Conservation (phyloP, 2,797 vertebrate genomes). For the Hirundo rustica region DNA sequence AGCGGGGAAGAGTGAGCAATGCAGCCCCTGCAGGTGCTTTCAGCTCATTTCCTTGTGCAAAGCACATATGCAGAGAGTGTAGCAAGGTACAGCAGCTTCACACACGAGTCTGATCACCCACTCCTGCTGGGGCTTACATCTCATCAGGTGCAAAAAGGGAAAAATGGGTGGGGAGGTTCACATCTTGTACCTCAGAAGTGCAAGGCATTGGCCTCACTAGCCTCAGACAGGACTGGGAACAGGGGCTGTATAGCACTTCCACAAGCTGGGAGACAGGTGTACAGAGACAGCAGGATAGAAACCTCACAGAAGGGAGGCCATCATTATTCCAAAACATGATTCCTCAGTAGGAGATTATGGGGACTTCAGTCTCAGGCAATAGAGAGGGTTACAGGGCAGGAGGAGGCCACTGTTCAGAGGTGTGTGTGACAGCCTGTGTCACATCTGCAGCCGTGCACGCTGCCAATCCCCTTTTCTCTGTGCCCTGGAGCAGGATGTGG, state of each 20-base stretch:
- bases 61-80: not conserved
- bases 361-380: not conserved
- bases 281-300: not conserved
- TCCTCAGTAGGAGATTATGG: not conserved
- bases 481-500: not conserved
- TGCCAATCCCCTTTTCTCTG: fast-evolving
- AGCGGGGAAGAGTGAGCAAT: not conserved
- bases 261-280: not conserved
- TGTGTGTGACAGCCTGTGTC: not conserved
- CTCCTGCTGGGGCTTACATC: not conserved
- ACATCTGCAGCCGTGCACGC: not conserved
- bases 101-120: fast-evolving
- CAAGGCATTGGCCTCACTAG: not conserved
- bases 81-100: not conserved
- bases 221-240: not conserved
- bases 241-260: not conserved
- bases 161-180: not conserved
- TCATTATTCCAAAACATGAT: not conserved
- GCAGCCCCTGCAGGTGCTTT: conserved; percentile 10
- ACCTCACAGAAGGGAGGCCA: not conserved
- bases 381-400: not conserved
- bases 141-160: not conserved
- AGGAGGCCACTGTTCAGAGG: not conserved
- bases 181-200: not conserved
- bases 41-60: not conserved